Percentiles rank a stretch among this genome's conserved stretches.
These are phyloP conservation scores for Cabera pusaria DNA, from an alignment of 2,888 invertebrate species.

Conservation along the genomic window DNA sequence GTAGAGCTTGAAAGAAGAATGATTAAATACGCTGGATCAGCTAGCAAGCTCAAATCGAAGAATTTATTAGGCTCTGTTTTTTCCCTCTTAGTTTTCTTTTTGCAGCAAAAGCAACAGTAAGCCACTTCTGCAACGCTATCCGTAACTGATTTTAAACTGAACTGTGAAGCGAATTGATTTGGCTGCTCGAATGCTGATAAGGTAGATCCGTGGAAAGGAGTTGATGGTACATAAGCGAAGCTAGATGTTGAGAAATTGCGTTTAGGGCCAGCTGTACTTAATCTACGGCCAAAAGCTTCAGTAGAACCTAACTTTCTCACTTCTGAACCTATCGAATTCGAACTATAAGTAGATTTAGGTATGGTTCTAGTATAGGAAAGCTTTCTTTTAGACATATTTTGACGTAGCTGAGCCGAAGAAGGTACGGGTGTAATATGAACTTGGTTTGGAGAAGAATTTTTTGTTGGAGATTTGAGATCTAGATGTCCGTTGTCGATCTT, in stretches of 20 bases:
- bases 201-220: constrained; percentile 93
- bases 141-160: constrained; percentile 87
- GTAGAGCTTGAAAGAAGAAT: constrained; percentile 93
- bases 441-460: constrained; percentile 39
- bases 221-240: constrained; percentile 90
- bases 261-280: constrained; percentile 73
- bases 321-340: constrained; percentile 84
- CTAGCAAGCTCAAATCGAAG: constrained; percentile 88
- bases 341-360: constrained; percentile 76
- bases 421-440: constrained; percentile 38
- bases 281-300: constrained; percentile 58
- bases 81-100: constrained; percentile 55
- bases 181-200: constrained; percentile 89
- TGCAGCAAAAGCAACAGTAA: constrained; percentile 71
- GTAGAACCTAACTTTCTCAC: constrained; percentile 69
- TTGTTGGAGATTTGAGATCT: constrained; percentile 33
- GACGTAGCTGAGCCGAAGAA: constrained; percentile 50
- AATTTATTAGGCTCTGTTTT: constrained; percentile 82
- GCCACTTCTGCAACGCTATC: constrained; percentile 81
- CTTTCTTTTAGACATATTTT: constrained; percentile 64
- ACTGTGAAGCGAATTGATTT: constrained; percentile 90
- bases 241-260: constrained; percentile 91
- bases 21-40: constrained; percentile 90
- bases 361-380: constrained; percentile 61
- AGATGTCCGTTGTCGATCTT: constrained; percentile 39